Base-by-base conservation (phyloP, 2,113 vertebrate species). In the Phylloscopus trochilus region DNA sequence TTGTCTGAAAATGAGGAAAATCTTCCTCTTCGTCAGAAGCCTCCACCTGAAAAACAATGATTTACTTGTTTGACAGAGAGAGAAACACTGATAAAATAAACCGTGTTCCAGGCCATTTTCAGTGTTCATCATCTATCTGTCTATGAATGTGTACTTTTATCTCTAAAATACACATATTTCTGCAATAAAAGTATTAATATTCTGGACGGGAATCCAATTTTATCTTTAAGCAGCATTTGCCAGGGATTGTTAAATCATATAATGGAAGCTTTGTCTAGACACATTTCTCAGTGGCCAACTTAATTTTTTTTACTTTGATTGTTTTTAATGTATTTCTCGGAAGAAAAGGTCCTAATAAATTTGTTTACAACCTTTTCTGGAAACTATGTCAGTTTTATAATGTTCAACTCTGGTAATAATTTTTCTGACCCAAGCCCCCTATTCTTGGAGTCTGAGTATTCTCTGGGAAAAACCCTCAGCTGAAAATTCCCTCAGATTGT, bases 261-360 rank as follows among this genome's bases (percentile, higher is more conserved):
- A 95, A 94, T 92, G 94, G 79, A 77, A 88, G 83, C 83, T 86
- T 96, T 95, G 92, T 96, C 95, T 97, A 95, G 95, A 95, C 96
- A 83, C 72, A 62, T 93, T 91, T 92, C 85, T 92, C 47, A 1
- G 64, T 83, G 83, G 83, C 75, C 90, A 94, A 41, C 47, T 87
- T 63, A 17, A 11, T 56, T 80, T 91, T 43, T 86, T 79, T 81
- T 14, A 56, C 37, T 95, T 83, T 83, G 41, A 73, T 84, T 80
- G 68, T 77, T 96, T 95, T 92, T 94, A 86, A 92, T 88, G 82
- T 90, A 77, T 90, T 96, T 95, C 90, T 82, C 35, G 72, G 91
- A 92, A 92, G 67, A 73, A 69, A 86, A 88, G 58, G 52, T 46
- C 83, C 64, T 64, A 92, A 88, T 94, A 83, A 96, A 96, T 93